Evolutionary conservation across 1,140 invertebrate species (phyloP).

Genomic region (Phenacoccus solenopsis): DNA sequence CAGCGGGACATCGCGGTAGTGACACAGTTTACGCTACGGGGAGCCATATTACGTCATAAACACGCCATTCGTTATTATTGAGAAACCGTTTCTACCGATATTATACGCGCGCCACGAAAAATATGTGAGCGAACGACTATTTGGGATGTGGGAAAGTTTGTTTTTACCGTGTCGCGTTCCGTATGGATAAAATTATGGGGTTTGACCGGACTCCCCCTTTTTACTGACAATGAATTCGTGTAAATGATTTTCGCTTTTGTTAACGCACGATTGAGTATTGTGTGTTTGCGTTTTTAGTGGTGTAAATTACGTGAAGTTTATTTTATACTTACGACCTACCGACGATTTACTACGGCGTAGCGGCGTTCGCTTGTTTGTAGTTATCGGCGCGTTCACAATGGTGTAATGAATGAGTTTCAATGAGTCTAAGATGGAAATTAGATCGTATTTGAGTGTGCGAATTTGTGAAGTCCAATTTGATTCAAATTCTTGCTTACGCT

Average conservation of each 20-base stretch:
- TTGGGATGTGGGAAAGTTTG: background rate
- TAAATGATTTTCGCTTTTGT: background rate
- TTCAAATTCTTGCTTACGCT: too few relatives aligned
- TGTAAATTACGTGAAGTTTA: background rate
- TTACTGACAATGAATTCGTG: background rate
- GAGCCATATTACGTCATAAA: background rate
- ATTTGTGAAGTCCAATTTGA: too few relatives aligned
- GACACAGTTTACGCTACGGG: background rate
- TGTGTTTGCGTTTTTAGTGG: background rate
- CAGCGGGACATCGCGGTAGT: background rate
- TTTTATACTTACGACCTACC: too few relatives aligned
- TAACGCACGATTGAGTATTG: background rate
- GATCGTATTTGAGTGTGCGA: too few relatives aligned
- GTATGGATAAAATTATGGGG: background rate
- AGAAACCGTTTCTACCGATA: background rate
- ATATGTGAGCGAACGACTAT: background rate
- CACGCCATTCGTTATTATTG: background rate
- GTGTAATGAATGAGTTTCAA: too few relatives aligned
- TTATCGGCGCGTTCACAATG: too few relatives aligned
- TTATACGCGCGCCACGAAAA: background rate
- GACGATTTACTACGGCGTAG: too few relatives aligned
- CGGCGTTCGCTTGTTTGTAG: too few relatives aligned
- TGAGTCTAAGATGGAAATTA: too few relatives aligned
- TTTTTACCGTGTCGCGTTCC: background rate
- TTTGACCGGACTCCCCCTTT: background rate